Base-by-base conservation (phyloP, 2,888 invertebrate genomes). In the Drosophila nr. medialis region DNA sequence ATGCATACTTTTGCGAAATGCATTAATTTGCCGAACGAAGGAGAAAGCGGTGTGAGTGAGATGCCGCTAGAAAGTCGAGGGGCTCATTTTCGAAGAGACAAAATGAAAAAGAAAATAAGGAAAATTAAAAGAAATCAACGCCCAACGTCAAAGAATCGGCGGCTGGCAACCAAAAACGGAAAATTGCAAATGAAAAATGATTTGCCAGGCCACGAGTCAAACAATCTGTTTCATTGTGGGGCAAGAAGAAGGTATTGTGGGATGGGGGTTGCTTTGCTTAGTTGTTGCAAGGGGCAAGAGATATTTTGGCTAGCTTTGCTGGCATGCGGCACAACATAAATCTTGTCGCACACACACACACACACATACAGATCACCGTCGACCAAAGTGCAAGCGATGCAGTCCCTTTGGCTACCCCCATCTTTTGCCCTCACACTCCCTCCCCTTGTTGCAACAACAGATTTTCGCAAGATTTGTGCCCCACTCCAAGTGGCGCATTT, bases 311-410 rank as follows among this genome's bases (percentile, higher is more conserved):
- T 63, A 21, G 36, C 72, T 60, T 63, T 59, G 78, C 51, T 79
- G 78, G 83, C 90, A 81, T 86, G 87, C 80, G 78, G 86, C 77
- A 80, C 84, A 84, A 81, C 88, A 90, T 90, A 90, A 90, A 90
- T 90, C 88, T 89, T 82, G 74, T 60, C 64, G 64, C 42, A 18
- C 30, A 24, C 15, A 11, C 15, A n/a, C 18, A 15, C 11, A 21
- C 24, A 48, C 53, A 18, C 11, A 51, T 24, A 48, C 58, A 64
- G 64, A 80, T 45, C 32, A 18, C 32, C 38, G 67, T 72, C 66
- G 55, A 71, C 58, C 51, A 68, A 67, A 77, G 77, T 67, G 81
- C 77, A 80, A 50, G 56, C 42, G 30, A 42, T 64, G 55, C 58
- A 61, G 49, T 49, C 67, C 73, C 75, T 63, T 56, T 53, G 29